A percentile compares a stretch with the other conserved stretches of the same genome.
phyloP scores from a whole-genome alignment of 1,140 invertebrate species.

The Plectrocnemia conspersa region DNA sequence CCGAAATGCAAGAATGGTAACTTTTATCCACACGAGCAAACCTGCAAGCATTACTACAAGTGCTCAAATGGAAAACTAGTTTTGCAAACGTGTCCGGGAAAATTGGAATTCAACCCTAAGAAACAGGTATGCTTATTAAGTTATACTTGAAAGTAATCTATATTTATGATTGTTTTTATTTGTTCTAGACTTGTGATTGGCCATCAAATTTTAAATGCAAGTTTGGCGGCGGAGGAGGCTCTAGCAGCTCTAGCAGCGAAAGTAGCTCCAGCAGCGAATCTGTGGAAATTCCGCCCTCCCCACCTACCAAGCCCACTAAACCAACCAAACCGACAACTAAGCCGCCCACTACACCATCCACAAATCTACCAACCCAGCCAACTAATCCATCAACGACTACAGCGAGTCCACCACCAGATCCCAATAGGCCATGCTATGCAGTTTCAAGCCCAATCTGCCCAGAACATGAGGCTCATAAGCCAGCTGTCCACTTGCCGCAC shows the following conservation, averaged over 20 bases:
- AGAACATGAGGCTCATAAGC: slow-evolving; percentile 18
- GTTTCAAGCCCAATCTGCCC: slow-evolving; percentile 18
- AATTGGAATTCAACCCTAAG: slow-evolving; percentile 40
- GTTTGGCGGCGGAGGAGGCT: too few relatives aligned
- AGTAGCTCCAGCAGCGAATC: too few relatives aligned
- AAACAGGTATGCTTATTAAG: slow-evolving; percentile 9
- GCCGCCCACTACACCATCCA: too few relatives aligned
- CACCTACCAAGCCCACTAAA: too few relatives aligned
- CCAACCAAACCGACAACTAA: too few relatives aligned
- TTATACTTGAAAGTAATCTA: too few relatives aligned
- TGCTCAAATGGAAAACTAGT: slow-evolving; percentile 36
- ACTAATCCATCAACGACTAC: not conserved
- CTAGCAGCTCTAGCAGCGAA: too few relatives aligned
- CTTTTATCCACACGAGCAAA: slow-evolving; percentile 4
- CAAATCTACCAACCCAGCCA: not conserved
- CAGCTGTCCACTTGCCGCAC: slow-evolving; percentile 47
- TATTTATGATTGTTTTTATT: too few relatives aligned
- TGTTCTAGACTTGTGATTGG: too few relatives aligned
- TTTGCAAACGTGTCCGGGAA: slow-evolving; percentile 34
- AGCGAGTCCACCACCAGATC: not conserved
- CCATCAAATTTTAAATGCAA: too few relatives aligned
- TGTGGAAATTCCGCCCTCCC: too few relatives aligned
- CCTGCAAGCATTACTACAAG: slow-evolving; percentile 9
- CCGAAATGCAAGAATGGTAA: not conserved
- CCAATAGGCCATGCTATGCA: slow-evolving; percentile 29